phyloP scores from a whole-genome alignment of 2,113 vertebrate species.

The Pluvianellus socialis region DNA sequence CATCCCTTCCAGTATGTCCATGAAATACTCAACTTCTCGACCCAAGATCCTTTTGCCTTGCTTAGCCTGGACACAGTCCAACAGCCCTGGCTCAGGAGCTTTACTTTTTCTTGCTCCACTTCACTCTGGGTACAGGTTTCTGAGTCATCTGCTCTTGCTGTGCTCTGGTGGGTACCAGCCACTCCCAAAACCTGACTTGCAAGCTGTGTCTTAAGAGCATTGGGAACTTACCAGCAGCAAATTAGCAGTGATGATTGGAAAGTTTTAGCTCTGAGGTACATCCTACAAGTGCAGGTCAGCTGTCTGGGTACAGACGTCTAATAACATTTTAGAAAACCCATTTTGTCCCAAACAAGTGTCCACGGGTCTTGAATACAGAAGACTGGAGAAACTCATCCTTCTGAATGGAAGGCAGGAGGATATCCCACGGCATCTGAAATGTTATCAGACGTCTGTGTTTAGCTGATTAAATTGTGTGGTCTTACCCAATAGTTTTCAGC shows the following conservation, averaged over 20 bases:
- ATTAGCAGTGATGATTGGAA: not conserved
- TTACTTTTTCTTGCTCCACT: too few species aligned
- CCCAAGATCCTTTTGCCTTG: not conserved
- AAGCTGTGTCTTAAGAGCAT: not conserved
- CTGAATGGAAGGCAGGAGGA: not conserved
- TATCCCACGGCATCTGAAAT: not conserved
- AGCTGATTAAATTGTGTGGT: accelerated
- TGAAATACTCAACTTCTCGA: not conserved
- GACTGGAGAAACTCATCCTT: not conserved
- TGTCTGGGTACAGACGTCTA: not conserved
- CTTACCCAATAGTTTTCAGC: not conserved
- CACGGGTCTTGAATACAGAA: not conserved
- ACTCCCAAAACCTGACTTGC: not conserved
- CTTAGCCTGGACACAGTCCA: not conserved
- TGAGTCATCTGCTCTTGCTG: not conserved
- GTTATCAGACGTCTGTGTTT: not conserved
- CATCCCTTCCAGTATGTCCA: not conserved
- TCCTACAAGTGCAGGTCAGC: not conserved
- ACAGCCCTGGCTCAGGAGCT: too few species aligned
- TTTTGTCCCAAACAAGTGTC: not conserved
- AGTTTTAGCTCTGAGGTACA: not conserved
- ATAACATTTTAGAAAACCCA: not conserved
- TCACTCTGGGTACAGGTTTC: too few species aligned
- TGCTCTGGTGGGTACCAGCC: not conserved
- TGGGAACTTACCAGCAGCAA: not conserved